Base-by-base conservation (phyloP, 2,113 vertebrate species). In the Carassius gibelio region DNA sequence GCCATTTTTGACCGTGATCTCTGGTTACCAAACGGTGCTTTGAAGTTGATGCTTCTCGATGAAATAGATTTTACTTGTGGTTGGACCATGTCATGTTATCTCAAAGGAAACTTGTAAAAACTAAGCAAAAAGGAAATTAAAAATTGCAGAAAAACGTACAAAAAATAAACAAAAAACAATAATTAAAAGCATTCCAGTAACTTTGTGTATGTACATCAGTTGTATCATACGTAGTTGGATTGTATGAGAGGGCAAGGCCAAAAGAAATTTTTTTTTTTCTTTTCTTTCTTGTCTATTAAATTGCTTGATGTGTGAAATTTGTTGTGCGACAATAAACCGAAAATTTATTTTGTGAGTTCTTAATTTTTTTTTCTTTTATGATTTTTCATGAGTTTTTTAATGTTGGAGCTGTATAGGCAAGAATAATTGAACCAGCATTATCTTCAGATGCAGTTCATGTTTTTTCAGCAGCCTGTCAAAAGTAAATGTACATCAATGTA, bases 151-250 rank as follows among this genome's bases (percentile, higher is more conserved):
- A 92, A 84, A 84, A 88, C 75, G 52, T 94, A 83, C 8, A 42
- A 87, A 42, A 42, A 38, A 38, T 5, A 38, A 38, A 38, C 3
- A 3, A 42, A 42, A 89, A 82, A 19, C 84, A 86, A 90, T 84
- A 87, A 95, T 95, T 94, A 94, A 90, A 92, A 95, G 94, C 95
- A 96, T 96, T 96, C 96, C 96, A 96, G 94, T 95, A 96, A 94
- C 93, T 95, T 94, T 95, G 89, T 91, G 89, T 88, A 88, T 89
- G 89, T 90, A 88, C 89, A 86, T 90, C 90, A 88, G 91, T 90
- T 92, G 90, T 92, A 91, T 89, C 88, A 92, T 91, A 90, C 89
- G 86, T 89, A 90, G 90, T 88, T 91, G 92, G 89, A 93, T 92
- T 91, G 90, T 92, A 89, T 89, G 87, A 89, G 89, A 91, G 88